Base-by-base conservation (phyloP, 1,140 invertebrate genomes). In the Drosophila seguyi region DNA sequence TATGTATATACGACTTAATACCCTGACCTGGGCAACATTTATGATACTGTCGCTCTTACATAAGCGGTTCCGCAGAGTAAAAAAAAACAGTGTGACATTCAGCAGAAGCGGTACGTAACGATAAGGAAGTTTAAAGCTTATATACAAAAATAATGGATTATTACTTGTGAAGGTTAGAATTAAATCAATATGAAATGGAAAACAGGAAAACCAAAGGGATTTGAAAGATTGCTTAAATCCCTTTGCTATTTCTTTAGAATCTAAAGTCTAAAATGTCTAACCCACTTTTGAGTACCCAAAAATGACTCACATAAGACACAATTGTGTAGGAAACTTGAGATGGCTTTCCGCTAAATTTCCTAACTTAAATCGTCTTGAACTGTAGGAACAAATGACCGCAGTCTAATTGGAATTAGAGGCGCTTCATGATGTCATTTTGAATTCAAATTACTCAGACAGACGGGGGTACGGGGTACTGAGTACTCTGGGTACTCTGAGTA, bases 21-120 rank as follows among this genome's bases (percentile, higher is more conserved):
- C 57, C 60, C 59, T 88, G 76, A 80, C 85, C 75, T 79, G 75
- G 52, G 52, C 55, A 73, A 87, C 62, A 84, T 55, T 73, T 50
- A 48, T 59, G 38, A 63, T 34, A 63, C 45, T 63, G 7, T 44
- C 55, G 18, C 16, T 53, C 59, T 75, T 74, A 45, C 36, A 45
- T 75, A 79, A 81, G 25, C 44, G 2, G 6, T 14, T 13, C 13
- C 3, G 20, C 16, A 27, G n/a, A 62, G n/a, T n/a, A 29, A n/a
- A 63, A 39, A n/a, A 25, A 61, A 29, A 45, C 16, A 66, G 31
- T 22, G 41, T 36, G 39, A 66, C 27, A 34, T 58, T 58, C 10
- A 11, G 52, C 18, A 29, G 25, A 58, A 44, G 20, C 16, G 16
- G 10, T 14, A 38, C 13, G 6, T 11, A 18, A 13, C 38, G 39